A percentile compares a stretch with the other conserved stretches of the same genome.
phyloP scores from a whole-genome alignment of 2,888 invertebrate genomes.

The Geotrupes spiniger region DNA sequence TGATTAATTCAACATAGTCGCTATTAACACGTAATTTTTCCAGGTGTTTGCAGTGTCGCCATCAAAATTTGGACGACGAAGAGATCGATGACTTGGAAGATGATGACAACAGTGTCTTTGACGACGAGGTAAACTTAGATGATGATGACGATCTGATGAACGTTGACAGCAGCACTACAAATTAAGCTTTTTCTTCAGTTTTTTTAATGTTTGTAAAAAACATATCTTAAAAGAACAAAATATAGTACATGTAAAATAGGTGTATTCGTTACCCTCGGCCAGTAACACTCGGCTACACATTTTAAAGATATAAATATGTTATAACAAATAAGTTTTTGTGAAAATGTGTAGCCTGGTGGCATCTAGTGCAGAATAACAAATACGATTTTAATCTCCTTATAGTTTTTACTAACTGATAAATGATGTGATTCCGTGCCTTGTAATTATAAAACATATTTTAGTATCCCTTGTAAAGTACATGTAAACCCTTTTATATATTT shows the following conservation, averaged over 20 bases:
- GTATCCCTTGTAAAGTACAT: neutral
- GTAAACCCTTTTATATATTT: constrained; percentile 11
- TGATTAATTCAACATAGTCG: neutral
- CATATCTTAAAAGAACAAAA: neutral
- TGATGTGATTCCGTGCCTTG: too few relatives aligned
- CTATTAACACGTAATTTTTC: constrained; percentile 12
- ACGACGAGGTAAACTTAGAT: constrained; percentile 41
- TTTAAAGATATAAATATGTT: too few relatives aligned
- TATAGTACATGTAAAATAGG: too few relatives aligned
- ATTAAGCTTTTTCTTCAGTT: neutral
- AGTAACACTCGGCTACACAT: too few relatives aligned
- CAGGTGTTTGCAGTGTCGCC: constrained; percentile 64
- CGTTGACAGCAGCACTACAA: constrained; percentile 10
- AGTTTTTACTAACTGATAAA: too few relatives aligned
- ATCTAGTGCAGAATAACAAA: too few relatives aligned
- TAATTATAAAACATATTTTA: too few relatives aligned
- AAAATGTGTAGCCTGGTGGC: too few relatives aligned
- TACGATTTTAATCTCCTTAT: too few relatives aligned
- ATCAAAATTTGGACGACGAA: constrained; percentile 54
- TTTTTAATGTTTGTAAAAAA: neutral
- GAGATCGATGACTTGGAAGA: constrained; percentile 61
- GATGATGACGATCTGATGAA: constrained; percentile 9
- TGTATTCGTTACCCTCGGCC: too few relatives aligned
- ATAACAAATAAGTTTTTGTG: too few relatives aligned
- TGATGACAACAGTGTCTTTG: constrained; percentile 60